A percentile compares a stretch with the other conserved stretches of the same genome.
These are phyloP conservation scores for Accipiter cooperii DNA, from an alignment of 2,113 vertebrate genomes.

Conservation along the genomic window DNA sequence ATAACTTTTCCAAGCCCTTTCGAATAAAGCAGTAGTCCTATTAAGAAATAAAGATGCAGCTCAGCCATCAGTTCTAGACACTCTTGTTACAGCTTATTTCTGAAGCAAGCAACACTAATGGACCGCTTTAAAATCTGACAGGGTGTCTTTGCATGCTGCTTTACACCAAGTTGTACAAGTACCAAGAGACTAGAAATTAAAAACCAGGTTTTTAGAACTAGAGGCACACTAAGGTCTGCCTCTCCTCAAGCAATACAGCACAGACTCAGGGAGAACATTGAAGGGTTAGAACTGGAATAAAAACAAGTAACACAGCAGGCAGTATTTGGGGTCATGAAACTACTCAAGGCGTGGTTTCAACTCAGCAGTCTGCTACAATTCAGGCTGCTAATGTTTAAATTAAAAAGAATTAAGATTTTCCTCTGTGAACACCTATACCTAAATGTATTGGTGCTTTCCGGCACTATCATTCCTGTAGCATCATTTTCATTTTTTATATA, in stretches of 20 bases:
- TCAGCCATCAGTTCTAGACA: neutral
- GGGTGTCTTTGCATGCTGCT: neutral
- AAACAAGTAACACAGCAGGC: neutral
- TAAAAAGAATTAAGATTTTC: neutral
- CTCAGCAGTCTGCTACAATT: neutral
- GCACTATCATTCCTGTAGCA: neutral
- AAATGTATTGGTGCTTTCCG: neutral
- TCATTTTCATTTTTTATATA: neutral
- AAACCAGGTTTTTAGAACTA: neutral
- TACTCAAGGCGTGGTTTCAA: neutral
- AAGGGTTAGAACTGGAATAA: conserved; percentile 6
- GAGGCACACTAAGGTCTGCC: neutral
- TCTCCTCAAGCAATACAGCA: neutral
- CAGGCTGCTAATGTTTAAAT: neutral
- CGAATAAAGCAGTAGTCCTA: neutral
- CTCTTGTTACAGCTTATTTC: neutral
- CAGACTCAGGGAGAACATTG: neutral
- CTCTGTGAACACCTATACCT: neutral
- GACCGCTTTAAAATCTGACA: neutral
- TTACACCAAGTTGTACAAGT: accelerated
- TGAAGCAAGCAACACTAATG: neutral
- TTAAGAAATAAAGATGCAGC: neutral
- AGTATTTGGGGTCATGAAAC: neutral
- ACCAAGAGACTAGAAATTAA: neutral
- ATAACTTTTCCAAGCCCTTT: neutral